Percentiles rank a stretch among this genome's conserved stretches.
These are phyloP conservation scores for Drosophila maculinotata DNA, from an alignment of 2,888 invertebrate genomes.

Conservation along the genomic window DNA sequence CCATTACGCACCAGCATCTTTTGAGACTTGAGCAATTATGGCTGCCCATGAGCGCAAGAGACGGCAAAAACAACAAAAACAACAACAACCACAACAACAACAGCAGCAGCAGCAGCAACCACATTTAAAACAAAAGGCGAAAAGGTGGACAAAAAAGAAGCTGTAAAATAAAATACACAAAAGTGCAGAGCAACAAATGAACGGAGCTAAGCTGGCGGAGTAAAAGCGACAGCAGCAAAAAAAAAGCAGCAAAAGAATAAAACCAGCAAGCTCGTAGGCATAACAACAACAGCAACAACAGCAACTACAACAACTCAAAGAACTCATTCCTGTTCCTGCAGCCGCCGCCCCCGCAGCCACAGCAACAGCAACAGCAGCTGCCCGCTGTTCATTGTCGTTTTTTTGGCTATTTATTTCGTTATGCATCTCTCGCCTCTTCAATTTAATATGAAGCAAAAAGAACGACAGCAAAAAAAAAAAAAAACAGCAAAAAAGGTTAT, in stretches of 20 bases:
- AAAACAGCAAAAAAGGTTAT: constrained; percentile 13
- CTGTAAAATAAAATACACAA: constrained; percentile 32
- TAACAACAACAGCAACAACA: constrained; percentile 16
- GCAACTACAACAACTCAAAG: constrained; percentile 6
- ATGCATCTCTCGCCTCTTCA: constrained; percentile 45
- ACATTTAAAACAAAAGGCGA: constrained; percentile 33
- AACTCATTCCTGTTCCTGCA: constrained; percentile 30
- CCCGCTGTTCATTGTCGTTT: constrained; percentile 4
- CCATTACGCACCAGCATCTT: constrained; percentile 41
- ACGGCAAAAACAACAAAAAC: constrained; percentile 18
- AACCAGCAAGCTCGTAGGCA: constrained; percentile 35
- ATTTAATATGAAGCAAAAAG: constrained; percentile 22
- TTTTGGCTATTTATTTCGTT: constrained; percentile 28
- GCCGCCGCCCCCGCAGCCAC: constrained; percentile 9
- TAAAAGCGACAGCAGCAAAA: constrained; percentile 3
- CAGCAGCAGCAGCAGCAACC: background rate
- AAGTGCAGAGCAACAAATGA: constrained; percentile 43
- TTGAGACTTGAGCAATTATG: constrained; percentile 35
- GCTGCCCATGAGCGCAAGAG: constrained; percentile 20
- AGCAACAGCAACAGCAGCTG: background rate
- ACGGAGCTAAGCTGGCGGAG: constrained; percentile 14
- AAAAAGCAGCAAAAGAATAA: background rate
- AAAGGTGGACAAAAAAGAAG: constrained; percentile 9
- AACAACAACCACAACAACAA: constrained; percentile 7
- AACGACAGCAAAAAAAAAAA: background rate